Base-by-base conservation (phyloP, 2,113 vertebrate species). In the Dipodomys ordii region DNA sequence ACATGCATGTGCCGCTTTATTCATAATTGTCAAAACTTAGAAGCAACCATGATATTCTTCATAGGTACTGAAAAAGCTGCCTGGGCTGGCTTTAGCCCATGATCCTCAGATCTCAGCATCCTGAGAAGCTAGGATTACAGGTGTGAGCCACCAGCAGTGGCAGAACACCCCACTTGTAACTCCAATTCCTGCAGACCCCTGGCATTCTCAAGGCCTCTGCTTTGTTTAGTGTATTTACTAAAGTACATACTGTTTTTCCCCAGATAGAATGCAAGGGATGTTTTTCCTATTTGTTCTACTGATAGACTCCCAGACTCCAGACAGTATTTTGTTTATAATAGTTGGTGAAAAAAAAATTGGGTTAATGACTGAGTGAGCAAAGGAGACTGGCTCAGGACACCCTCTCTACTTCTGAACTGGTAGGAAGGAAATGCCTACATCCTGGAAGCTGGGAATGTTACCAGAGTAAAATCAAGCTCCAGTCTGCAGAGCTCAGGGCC, bases 281-380 rank as follows among this genome's bases (percentile, higher is more conserved):
- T 57, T 85, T 57, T 72, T 23, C 71, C 83, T 83, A 15, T 83
- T 72, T 83, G 39, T 91, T 84, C 90, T 67, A 74, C 7, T 57
- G 49, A 67, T 39, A 9, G 65, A 60, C 28, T 65, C 65, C 44
- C 62, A 86, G 85, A 35, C 30, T 53, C 32, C 80, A 72, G 64
- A 65, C 22, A 72, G 30, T 72, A 46, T 83, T 53, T 60, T 65
- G 5, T 49, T 80, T 8, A 32, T 53, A 57, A n/a, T 22, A 46
- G 35, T 25, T 46, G 19, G 28, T 84, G 19, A 78, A 83, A 64
- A 64, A 64, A 91, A 79, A 46, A 1, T 8, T 53, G 25, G 87
- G 39, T 49, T 86, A 60, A 79, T 16, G 53, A 57, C 53, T 57
- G 53, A 57, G 53, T 57, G 53, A 57, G 32, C 44, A 28, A 78